Conservation (phyloP, 2,888 invertebrate species). For the Phlogophora meticulosa region DNA sequence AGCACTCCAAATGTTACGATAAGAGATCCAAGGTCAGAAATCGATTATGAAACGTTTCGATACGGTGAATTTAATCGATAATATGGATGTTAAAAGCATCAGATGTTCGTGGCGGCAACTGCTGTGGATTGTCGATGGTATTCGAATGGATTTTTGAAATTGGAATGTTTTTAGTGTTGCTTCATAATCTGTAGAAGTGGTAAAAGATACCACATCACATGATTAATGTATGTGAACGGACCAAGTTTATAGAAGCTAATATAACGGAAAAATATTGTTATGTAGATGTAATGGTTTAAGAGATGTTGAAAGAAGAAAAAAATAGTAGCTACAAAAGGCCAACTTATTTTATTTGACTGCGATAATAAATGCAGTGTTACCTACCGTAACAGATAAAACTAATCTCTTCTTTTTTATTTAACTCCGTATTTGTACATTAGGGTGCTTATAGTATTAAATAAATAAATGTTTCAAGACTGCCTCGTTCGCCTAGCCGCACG, state of each 20-base stretch:
- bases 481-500: no score
- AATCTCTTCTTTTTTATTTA: constrained; percentile 17
- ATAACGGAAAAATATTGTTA: no score
- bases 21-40: constrained; percentile 59
- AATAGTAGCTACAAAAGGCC: neutral
- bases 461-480: no score
- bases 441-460: no score
- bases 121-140: neutral
- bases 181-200: neutral
- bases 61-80: constrained; percentile 49
- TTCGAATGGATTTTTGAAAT: constrained; percentile 16
- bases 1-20: constrained; percentile 50
- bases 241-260: no score
- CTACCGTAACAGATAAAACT: constrained; percentile 29
- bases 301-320: no score
- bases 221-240: no score
- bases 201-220: neutral
- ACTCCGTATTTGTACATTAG: no score
- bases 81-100: constrained; percentile 19
- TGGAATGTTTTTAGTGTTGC: neutral
- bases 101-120: constrained; percentile 12
- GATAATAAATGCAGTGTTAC: neutral
- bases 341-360: neutral
- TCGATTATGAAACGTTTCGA: constrained; percentile 61
- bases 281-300: neutral